Evolutionary conservation across 2,888 invertebrate species (phyloP).

Genomic region (Carabus problematicus): DNA sequence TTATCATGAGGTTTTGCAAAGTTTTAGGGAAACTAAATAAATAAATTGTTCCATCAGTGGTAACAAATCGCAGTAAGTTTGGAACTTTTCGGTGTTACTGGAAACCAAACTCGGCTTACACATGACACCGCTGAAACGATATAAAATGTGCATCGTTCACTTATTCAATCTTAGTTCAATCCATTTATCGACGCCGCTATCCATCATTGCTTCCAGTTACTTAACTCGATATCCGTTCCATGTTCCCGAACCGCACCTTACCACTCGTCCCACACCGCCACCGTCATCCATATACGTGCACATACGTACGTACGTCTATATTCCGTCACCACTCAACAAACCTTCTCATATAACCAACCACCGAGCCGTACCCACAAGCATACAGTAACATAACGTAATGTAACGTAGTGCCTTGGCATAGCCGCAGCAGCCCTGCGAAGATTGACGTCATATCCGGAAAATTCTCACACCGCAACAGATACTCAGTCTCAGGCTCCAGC

Average conservation of each 20-base stretch:
- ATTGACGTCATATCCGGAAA: conserved; percentile 38
- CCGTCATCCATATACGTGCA: no score
- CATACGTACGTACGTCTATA: no score
- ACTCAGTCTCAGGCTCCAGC: no score
- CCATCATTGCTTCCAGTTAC: conserved; percentile 43
- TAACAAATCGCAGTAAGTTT: conserved; percentile 21
- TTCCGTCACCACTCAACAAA: no score
- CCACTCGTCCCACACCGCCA: background rate
- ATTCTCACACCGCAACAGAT: conserved; percentile 30
- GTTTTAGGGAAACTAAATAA: conserved; percentile 29
- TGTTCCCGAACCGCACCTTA: conserved; percentile 10
- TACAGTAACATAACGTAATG: no score
- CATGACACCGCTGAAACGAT: conserved; percentile 34
- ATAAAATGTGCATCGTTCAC: conserved; percentile 42
- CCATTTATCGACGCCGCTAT: conserved; percentile 41
- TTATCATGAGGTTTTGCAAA: conserved; percentile 19
- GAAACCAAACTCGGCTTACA: conserved; percentile 14
- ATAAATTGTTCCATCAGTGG: conserved; percentile 31
- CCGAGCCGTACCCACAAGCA: no score
- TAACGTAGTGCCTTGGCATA: no score
- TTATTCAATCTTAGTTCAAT: conserved; percentile 43
- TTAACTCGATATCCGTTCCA: conserved; percentile 41
- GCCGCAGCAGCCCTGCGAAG: background rate
- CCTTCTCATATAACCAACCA: no score
- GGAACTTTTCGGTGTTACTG: conserved; percentile 30